Evolutionary conservation across 23 tunicate genomes (phyloP).

Genomic region (Halocynthia roretzi): DNA sequence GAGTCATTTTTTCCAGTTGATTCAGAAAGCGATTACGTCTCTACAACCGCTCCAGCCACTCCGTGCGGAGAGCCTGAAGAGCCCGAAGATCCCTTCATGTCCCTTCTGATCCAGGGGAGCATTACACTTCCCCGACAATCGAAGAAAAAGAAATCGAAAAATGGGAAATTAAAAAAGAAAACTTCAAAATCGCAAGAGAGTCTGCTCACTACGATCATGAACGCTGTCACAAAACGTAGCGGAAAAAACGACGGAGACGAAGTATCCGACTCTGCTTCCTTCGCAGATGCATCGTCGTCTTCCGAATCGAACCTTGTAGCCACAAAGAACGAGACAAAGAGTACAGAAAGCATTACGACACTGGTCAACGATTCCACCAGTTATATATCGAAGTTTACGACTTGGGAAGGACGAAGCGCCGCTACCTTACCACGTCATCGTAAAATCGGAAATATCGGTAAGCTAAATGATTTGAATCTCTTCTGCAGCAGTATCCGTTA

Average conservation of each 20-base stretch:
- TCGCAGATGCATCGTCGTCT: neutral
- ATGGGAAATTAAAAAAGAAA: neutral
- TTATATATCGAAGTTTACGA: constrained; percentile 26
- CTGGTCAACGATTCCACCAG: neutral
- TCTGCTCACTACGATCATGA: constrained; percentile 15
- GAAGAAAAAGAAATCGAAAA: neutral
- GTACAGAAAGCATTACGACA: neutral
- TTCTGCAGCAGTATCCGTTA: neutral
- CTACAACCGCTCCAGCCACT: neutral
- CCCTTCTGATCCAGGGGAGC: neutral
- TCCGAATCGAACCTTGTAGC: neutral
- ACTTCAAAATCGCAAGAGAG: constrained; percentile 18
- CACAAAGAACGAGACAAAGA: neutral
- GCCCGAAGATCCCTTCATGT: neutral
- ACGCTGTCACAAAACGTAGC: constrained; percentile 15
- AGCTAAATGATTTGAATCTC: neutral
- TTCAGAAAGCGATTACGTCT: neutral
- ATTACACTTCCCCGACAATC: constrained; percentile 18
- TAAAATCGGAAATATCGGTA: constrained; percentile 37
- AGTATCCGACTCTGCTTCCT: constrained; percentile 4
- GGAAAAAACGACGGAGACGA: constrained; percentile 6
- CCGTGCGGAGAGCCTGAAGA: neutral
- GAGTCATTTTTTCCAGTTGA: constrained; percentile 7
- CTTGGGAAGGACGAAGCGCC: constrained; percentile 84
- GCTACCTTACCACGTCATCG: constrained; percentile 63